Conservation (phyloP, 2,888 invertebrate genomes). For the Aromia moschata region DNA sequence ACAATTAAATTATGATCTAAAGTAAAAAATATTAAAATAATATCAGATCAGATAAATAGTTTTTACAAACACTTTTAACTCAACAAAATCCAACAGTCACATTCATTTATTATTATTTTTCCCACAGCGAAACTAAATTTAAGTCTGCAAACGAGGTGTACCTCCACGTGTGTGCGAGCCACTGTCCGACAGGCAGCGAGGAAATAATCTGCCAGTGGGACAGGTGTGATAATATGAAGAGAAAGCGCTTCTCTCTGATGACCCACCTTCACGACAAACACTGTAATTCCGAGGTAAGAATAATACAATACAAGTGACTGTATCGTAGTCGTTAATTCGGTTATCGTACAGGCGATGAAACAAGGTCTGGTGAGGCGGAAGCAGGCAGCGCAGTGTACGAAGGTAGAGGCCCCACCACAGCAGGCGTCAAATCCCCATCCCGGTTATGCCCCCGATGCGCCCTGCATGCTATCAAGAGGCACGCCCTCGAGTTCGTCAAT, state of each 20-base stretch:
- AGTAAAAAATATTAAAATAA: too few relatives aligned
- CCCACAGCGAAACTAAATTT: slow-evolving; percentile 70
- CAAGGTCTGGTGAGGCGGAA: slow-evolving; percentile 74
- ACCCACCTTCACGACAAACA: slow-evolving; percentile 97
- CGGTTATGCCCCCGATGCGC: slow-evolving; percentile 96
- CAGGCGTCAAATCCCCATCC: slow-evolving; percentile 68
- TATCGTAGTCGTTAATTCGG: too few relatives aligned
- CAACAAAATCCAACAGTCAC: too few relatives aligned
- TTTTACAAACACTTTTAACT: too few relatives aligned
- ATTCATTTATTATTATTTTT: too few relatives aligned
- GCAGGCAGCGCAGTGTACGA: slow-evolving; percentile 67
- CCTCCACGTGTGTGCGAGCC: slow-evolving; percentile 85
- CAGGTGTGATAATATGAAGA: slow-evolving; percentile 86
- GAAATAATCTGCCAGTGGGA: slow-evolving; percentile 92
- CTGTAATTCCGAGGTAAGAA: slow-evolving; percentile 82
- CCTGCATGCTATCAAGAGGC: slow-evolving; percentile 94
- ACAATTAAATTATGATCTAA: too few relatives aligned
- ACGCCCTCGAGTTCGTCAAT: slow-evolving; percentile 90
- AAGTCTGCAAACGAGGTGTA: slow-evolving; percentile 82
- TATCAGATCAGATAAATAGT: too few relatives aligned
- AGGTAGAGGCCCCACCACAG: slow-evolving; percentile 64
- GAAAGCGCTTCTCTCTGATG: slow-evolving; percentile 93
- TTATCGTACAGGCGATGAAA: slow-evolving; percentile 66
- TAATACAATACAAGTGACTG: too few relatives aligned
- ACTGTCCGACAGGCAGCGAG: slow-evolving; percentile 76